Percentiles rank a stretch among this genome's conserved stretches.
phyloP scores from a whole-genome alignment of 2,113 vertebrate species.

The Fregetta grallaria region DNA sequence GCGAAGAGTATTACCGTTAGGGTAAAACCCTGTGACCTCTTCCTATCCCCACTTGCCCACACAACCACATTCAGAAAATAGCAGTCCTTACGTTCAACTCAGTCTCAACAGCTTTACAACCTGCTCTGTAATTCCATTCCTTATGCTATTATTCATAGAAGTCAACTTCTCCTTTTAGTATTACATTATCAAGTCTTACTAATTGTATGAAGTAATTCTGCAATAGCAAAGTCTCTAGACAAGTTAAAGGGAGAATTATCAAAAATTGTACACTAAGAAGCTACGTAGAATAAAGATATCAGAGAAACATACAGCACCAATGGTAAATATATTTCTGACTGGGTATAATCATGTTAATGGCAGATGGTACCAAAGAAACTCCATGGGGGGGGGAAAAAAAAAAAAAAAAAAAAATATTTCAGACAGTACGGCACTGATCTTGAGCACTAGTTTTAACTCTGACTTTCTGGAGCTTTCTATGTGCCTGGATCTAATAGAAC shows the following conservation, averaged over 20 bases:
- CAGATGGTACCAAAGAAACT: not conserved
- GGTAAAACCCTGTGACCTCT: not conserved
- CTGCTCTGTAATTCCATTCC: not conserved
- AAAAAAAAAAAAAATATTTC: accelerated
- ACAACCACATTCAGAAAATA: not conserved
- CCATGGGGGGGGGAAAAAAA: too few species aligned
- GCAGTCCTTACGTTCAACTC: not conserved
- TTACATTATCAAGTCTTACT: not conserved
- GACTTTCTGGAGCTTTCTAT: not conserved
- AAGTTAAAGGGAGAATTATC: not conserved
- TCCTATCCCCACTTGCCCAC: not conserved
- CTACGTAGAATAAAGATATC: accelerated
- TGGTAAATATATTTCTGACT: not conserved
- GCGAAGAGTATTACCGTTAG: too few species aligned
- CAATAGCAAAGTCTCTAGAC: not conserved
- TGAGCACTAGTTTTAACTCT: not conserved
- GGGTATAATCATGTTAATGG: accelerated
- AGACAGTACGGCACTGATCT: not conserved
- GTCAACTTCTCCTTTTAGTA: not conserved
- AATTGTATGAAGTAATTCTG: not conserved
- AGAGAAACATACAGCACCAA: not conserved
- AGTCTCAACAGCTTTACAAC: not conserved
- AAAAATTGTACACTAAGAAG: not conserved
- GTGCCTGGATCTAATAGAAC: too few species aligned
- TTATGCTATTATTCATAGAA: not conserved